These are phyloP conservation scores for Drosophila seguyi DNA, from an alignment of 1,140 invertebrate genomes.

Conservation along the genomic window DNA sequence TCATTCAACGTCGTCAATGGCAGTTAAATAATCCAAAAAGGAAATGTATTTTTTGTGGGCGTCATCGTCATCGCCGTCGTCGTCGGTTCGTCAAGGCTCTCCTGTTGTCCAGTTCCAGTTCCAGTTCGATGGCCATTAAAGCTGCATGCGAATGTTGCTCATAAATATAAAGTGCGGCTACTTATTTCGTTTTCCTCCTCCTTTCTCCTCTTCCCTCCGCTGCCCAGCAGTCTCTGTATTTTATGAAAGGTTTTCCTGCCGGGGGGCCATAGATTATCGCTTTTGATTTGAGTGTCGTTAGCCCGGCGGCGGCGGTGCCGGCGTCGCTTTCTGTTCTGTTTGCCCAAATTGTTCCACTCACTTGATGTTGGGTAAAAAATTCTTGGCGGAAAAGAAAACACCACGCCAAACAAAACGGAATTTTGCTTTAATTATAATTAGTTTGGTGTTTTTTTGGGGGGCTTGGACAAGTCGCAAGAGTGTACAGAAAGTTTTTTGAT, in stretches of 20 bases:
- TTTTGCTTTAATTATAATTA: constrained; percentile 70
- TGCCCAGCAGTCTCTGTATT: constrained; percentile 28
- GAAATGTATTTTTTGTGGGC: constrained; percentile 75
- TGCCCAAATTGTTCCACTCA: constrained; percentile 36
- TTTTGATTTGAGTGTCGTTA: constrained; percentile 72
- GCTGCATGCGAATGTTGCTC: constrained; percentile 72
- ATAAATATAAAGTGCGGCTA: constrained; percentile 74
- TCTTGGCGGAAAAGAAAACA: not conserved
- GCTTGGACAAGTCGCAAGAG: not conserved
- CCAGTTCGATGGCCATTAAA: constrained; percentile 71
- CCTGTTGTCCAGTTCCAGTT: constrained; percentile 50
- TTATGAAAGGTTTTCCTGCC: constrained; percentile 62
- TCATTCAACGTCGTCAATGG: constrained; percentile 64
- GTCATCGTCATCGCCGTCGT: constrained; percentile 44
- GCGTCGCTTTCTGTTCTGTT: constrained; percentile 35
- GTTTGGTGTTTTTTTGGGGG: constrained; percentile 33
- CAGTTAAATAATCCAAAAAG: constrained; percentile 73
- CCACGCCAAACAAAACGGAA: constrained; percentile 42
- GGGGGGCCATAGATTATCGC: constrained; percentile 71
- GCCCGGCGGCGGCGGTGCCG: constrained; percentile 24
- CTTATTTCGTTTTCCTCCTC: constrained; percentile 46
- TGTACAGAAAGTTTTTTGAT: not conserved
- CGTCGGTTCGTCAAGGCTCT: constrained; percentile 13
- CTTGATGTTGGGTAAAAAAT: constrained; percentile 40
- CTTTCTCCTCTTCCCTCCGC: constrained; percentile 1